phyloP scores from a whole-genome alignment of 2,888 invertebrate genomes.

The Eledona agricola region DNA sequence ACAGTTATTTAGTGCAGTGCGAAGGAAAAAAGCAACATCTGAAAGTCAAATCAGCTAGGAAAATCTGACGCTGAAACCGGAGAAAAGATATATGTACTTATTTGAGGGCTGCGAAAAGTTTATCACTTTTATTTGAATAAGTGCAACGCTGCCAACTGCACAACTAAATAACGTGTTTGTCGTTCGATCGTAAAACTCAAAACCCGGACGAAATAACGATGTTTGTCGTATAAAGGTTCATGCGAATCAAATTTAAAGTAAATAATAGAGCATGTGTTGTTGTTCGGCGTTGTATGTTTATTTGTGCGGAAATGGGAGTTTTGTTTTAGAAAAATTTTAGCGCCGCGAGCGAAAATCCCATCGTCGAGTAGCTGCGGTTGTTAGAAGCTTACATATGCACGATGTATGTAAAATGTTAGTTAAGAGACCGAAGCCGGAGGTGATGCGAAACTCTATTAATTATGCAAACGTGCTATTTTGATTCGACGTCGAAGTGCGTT shows the following conservation, averaged over 20 bases:
- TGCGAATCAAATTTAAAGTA: conserved; percentile 25
- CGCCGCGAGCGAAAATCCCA: too few species aligned
- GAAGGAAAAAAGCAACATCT: conserved; percentile 52
- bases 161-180: conserved; percentile 39
- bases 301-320: conserved; percentile 17
- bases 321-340: conserved; percentile 3
- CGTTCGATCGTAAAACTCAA: conserved; percentile 12
- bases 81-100: conserved; percentile 41
- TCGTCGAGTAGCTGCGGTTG: too few species aligned
- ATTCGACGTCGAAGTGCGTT: too few species aligned
- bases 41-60: conserved; percentile 51
- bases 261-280: conserved; percentile 24
- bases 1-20: conserved; percentile 52
- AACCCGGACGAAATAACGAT: conserved; percentile 16
- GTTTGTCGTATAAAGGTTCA: conserved; percentile 4
- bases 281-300: conserved; percentile 12
- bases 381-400: too few species aligned
- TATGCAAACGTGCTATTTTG: too few species aligned
- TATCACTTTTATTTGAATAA: conserved; percentile 40
- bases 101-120: conserved; percentile 17
- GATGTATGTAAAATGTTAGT: too few species aligned
- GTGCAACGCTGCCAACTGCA: conserved; percentile 34
- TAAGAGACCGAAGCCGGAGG: too few species aligned
- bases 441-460: too few species aligned
- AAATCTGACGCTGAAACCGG: conserved; percentile 46